Conservation (phyloP, 2,113 vertebrate species). For the Tonatia bakeri region DNA sequence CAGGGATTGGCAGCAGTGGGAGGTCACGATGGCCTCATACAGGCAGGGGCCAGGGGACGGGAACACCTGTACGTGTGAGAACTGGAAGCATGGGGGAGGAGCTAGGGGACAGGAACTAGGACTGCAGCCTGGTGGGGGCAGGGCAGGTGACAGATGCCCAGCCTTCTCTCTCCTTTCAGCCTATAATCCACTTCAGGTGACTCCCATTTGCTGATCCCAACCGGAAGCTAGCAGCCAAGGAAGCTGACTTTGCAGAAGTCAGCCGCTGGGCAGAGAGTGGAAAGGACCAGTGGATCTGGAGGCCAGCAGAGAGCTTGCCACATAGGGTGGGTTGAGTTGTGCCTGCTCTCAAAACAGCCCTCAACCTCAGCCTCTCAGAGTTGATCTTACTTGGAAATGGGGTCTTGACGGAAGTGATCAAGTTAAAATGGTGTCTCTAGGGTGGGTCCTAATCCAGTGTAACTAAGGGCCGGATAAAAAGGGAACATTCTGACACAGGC, state of each 20-base stretch:
- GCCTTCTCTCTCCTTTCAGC: background rate
- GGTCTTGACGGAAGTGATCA: background rate
- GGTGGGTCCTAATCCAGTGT: background rate
- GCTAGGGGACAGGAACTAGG: background rate
- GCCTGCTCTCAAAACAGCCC: background rate
- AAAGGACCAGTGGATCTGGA: background rate
- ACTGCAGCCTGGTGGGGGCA: background rate
- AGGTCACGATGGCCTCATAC: background rate
- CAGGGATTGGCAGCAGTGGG: background rate
- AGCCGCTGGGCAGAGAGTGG: background rate
- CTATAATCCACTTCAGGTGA: background rate
- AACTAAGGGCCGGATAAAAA: background rate
- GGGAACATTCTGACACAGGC: background rate
- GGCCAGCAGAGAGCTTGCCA: background rate
- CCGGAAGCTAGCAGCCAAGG: background rate
- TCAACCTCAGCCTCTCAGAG: background rate
- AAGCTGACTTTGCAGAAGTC: background rate
- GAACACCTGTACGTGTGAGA: background rate
- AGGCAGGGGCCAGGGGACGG: background rate
- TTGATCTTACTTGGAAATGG: background rate
- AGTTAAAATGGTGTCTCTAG: background rate
- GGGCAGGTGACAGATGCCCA: background rate
- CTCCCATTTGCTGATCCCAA: background rate
- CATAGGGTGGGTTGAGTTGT: background rate
- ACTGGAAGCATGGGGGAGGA: background rate